Percentiles rank a stretch among this genome's conserved stretches.
Evolutionary conservation across 1,140 invertebrate genomes (phyloP).

Genomic region (Holcopasites calliopsidis): DNA sequence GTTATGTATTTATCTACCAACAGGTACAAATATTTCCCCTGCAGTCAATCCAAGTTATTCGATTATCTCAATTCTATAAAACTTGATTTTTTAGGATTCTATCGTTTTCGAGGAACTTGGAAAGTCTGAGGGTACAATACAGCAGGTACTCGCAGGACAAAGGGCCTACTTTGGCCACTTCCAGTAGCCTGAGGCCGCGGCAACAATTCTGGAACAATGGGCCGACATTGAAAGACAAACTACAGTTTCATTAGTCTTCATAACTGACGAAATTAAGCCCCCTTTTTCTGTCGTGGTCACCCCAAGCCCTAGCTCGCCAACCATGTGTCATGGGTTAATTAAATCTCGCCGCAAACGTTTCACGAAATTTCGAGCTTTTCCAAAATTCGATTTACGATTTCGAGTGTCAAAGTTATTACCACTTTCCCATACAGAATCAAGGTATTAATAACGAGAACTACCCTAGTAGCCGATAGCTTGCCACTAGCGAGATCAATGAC

Average conservation of each 20-base stretch:
- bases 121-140: constrained; percentile 26
- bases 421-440: no score
- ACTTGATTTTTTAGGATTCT: constrained; percentile 9
- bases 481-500: no score
- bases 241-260: constrained; percentile 65
- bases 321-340: constrained; percentile 34
- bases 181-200: constrained; percentile 32
- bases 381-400: neutral
- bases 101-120: constrained; percentile 33
- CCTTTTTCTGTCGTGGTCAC: neutral
- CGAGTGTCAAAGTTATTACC: no score
- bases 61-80: constrained; percentile 6
- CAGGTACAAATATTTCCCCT: neutral
- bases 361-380: constrained; percentile 6
- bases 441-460: no score
- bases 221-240: constrained; percentile 57
- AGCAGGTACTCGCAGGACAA: constrained; percentile 45
- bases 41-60: neutral
- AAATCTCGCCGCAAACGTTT: constrained; percentile 37
- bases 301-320: neutral
- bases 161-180: constrained; percentile 45
- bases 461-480: no score
- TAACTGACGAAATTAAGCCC: constrained; percentile 62
- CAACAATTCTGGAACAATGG: constrained; percentile 55
- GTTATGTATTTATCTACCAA: no score